Evolutionary conservation across 2,888 invertebrate genomes (phyloP).

Genomic region (Ctenicera cuprea): DNA sequence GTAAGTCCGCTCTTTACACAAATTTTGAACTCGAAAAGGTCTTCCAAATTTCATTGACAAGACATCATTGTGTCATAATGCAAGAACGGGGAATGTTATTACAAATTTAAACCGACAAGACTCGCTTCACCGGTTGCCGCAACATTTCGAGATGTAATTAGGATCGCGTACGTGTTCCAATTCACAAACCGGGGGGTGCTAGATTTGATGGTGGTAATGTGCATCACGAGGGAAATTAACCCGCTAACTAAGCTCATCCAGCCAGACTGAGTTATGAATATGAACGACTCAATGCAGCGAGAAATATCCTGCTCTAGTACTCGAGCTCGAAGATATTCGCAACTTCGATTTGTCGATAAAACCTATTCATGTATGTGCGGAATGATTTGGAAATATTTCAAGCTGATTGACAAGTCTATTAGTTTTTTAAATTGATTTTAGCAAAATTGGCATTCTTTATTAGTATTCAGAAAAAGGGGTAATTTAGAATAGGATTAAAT

Average conservation of each 20-base stretch:
- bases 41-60: no score
- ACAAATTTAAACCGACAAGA: conserved; percentile 36
- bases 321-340: neutral
- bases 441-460: conserved; percentile 9
- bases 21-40: no score
- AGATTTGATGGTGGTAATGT: conserved; percentile 66
- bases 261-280: conserved; percentile 44
- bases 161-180: conserved; percentile 65
- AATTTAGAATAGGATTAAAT: conserved; percentile 11
- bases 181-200: conserved; percentile 52
- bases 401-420: conserved; percentile 39
- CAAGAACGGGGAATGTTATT: conserved; percentile 33
- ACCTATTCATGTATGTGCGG: conserved; percentile 17
- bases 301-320: conserved; percentile 20
- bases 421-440: conserved; percentile 33
- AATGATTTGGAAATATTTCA: conserved; percentile 21
- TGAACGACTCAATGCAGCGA: conserved; percentile 39
- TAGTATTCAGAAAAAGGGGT: neutral
- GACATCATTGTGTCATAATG: conserved; percentile 19
- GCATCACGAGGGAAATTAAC: conserved; percentile 73
- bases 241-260: conserved; percentile 68
- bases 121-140: conserved; percentile 32
- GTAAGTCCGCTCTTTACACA: no score
- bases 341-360: conserved; percentile 9
- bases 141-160: conserved; percentile 62